Percentiles rank a stretch among this genome's conserved stretches.
Evolutionary conservation across 2,888 invertebrate genomes (phyloP).

Genomic region (Diloba caeruleocephala): DNA sequence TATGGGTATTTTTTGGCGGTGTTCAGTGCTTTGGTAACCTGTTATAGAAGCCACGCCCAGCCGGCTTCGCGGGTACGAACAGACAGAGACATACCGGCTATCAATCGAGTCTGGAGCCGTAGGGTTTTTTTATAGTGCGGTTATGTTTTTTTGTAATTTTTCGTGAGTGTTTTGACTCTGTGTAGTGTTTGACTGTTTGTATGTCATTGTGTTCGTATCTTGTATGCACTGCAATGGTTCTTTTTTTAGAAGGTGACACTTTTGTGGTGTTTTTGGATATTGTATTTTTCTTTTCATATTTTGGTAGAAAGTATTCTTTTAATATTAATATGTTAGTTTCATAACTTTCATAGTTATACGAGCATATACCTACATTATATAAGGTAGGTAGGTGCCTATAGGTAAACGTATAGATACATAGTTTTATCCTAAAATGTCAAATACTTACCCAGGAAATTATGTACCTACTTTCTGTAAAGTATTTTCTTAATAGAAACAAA

Average conservation of each 20-base stretch:
- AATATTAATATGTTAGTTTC: too few species aligned
- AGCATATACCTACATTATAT: too few species aligned
- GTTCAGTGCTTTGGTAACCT: conserved; percentile 84
- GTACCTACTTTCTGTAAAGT: too few species aligned
- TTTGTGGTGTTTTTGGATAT: neutral
- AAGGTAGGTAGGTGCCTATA: too few species aligned
- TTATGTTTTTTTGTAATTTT: conserved; percentile 69
- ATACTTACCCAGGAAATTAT: too few species aligned
- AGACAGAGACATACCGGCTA: conserved; percentile 74
- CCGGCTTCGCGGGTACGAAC: conserved; percentile 75
- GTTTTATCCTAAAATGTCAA: too few species aligned
- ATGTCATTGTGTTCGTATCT: conserved; percentile 52
- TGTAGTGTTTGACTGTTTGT: conserved; percentile 63
- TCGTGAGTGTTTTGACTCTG: conserved; percentile 80
- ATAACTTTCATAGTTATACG: too few species aligned
- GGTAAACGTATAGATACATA: too few species aligned
- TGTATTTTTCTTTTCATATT: conserved; percentile 7
- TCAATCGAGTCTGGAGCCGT: conserved; percentile 81
- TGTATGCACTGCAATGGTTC: conserved; percentile 21
- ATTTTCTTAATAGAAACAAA: too few species aligned
- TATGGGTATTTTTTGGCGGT: conserved; percentile 88
- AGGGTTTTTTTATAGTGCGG: conserved; percentile 78
- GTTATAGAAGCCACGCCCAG: conserved; percentile 85
- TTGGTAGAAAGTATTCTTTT: too few species aligned
- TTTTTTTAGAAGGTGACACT: conserved; percentile 5